These are phyloP conservation scores for Samia ricini DNA, from an alignment of 1,140 invertebrate species.

Conservation along the genomic window DNA sequence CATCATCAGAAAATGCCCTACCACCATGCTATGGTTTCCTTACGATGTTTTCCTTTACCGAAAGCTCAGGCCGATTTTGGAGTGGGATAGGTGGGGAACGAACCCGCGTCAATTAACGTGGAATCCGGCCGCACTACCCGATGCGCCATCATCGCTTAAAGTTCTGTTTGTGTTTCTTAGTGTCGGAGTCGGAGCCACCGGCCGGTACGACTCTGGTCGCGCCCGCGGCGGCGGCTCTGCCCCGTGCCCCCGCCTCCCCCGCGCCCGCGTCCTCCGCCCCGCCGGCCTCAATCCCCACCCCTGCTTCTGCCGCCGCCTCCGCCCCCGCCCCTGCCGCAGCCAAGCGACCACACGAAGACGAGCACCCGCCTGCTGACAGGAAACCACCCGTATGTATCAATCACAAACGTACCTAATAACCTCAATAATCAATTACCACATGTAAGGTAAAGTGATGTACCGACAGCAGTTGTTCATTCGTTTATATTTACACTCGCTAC, in stretches of 20 bases:
- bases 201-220: slow-evolving; percentile 18
- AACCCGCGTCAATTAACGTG: too few species aligned
- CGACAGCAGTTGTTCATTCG: too few species aligned
- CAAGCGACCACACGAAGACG: slow-evolving; percentile 56
- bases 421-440: not conserved
- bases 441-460: too few species aligned
- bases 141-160: too few species aligned
- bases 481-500: too few species aligned
- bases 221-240: slow-evolving; percentile 15
- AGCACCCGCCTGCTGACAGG: slow-evolving; percentile 59
- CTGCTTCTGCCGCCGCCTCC: slow-evolving; percentile 78
- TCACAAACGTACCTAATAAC: not conserved
- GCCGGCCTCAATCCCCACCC: slow-evolving; percentile 73
- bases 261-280: slow-evolving; percentile 74
- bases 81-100: too few species aligned
- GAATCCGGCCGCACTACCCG: too few species aligned
- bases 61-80: too few species aligned
- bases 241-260: slow-evolving; percentile 16
- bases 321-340: slow-evolving; percentile 65
- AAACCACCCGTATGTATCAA: slow-evolving; percentile 67
- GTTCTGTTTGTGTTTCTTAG: slow-evolving; percentile 30
- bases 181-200: slow-evolving; percentile 44
- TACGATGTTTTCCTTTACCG: too few species aligned
- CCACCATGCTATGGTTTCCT: too few species aligned
- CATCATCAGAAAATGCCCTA: too few species aligned